phyloP scores from a whole-genome alignment of 2,113 vertebrate species.

The Sylvietta virens region DNA sequence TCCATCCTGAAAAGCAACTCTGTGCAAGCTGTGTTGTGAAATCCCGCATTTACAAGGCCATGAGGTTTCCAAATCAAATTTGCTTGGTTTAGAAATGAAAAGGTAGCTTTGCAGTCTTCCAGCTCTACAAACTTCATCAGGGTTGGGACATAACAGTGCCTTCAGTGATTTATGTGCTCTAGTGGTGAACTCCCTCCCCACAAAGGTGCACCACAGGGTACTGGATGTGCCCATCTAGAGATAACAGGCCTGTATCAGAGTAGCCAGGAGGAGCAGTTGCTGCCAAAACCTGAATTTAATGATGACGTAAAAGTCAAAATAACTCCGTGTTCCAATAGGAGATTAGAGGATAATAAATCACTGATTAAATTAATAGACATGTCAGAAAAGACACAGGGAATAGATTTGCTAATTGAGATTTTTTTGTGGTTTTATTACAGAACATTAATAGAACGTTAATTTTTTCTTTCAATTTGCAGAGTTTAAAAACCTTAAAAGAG shows the following conservation, averaged over 20 bases:
- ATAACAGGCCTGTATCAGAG: neutral
- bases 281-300: neutral
- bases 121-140: neutral
- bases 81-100: slow-evolving; percentile 14
- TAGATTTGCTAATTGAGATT: neutral
- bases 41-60: neutral
- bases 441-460: neutral
- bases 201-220: neutral
- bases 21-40: slow-evolving; percentile 13
- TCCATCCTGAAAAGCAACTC: slow-evolving; percentile 41
- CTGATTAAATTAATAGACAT: neutral
- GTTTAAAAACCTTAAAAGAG: neutral
- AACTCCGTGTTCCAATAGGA: neutral
- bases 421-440: neutral
- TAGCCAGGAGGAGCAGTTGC: neutral
- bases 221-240: neutral
- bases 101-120: neutral
- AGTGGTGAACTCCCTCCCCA: neutral
- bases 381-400: neutral
- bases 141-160: neutral
- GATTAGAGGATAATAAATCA: neutral
- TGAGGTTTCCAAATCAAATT: slow-evolving; percentile 38
- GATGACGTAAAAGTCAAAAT: neutral
- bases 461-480: neutral
- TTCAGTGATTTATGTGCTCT: neutral